Evolutionary conservation across 2,113 vertebrate species (phyloP), one percentile per base, ranked within the genome.

Genomic region (Upupa epops): DNA sequence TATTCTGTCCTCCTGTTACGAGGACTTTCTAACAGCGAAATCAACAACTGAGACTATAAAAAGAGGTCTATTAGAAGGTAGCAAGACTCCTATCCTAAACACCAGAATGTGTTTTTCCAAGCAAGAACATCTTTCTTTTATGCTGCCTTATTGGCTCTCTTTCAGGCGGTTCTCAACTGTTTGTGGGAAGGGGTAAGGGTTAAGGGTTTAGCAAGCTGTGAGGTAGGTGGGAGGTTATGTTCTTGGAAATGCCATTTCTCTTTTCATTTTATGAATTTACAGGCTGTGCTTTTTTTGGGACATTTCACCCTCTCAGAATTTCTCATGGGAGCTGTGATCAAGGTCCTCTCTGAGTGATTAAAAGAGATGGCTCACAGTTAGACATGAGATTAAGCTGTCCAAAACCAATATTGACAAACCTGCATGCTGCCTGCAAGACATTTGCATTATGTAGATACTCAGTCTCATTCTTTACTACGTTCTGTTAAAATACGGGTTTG

Each of bases 341-440:
- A 88, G 88, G 86, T 93, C 88, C 92, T 72, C 46, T 84, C 52
- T 86, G 72, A 89, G 74, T 54, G 90, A 60, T 60, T 72, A 85
- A 95, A 91, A 86, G 76, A 72, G 59, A 32, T 65, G 69, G 49
- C 58, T 95, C 86, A 68, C 96, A 85, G 92, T 78, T 58, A 66
- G 89, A 84, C 54, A 72, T 51, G 34, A 66, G 65, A 55, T 48
- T 42, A 31, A 3, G 5, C 64, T 60, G n/a, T 93, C 94, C 93
- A 96, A 96, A 93, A 75, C n/a, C 81, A 96, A 95, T 95, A 94
- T 93, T 96, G 93, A 92, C 93, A 86, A 61, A 83, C 25, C 68
- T 86, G 70, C 8, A 0, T 37, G 74, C 90, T 95, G 94, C 92
- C 91, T 95, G 68, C 61, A 76, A 83, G 90, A 82, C 61, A 32